Evolutionary conservation across 2,888 invertebrate species (phyloP), one percentile per base, ranked within the genome.

Genomic region (Stictocephala bisonia): DNA sequence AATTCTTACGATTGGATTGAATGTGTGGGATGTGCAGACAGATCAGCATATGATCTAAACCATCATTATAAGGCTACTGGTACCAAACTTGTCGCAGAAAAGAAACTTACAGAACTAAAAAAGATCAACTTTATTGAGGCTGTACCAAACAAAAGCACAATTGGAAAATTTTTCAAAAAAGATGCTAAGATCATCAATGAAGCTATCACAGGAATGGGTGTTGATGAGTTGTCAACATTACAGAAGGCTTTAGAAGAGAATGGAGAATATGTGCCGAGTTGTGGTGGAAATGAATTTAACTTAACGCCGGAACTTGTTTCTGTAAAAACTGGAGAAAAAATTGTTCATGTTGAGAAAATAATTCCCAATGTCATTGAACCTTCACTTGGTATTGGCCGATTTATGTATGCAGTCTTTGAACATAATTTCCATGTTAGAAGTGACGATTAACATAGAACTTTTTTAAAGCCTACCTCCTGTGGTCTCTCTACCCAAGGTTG

Each of bases 1-100:
- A n/a, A n/a, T n/a, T n/a, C n/a, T n/a, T n/a, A n/a, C n/a, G 97
- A 99, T 3, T 99, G 99, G 97, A 91, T 99, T 41, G 99, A 99
- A 84, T 99, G 99, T 86, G 99, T 99, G 0, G 99, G 99, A 9
- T 99, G 99, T 86, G 99, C 99, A 13, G 99, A 99, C 84, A 89
- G 99, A 79, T 97, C 99, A 13, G 98, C 98, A 13, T 99, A 94
- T 86, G 99, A 99, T 85, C 88, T 99, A 66, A 92, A 91, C 1
- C 97, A 97, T 82, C 99, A 99, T 82, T 89, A 93, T 20, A 93
- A 94, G 84, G 96, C 97, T 0, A 99, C 99, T 27, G 95, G 95
- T 7, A 93, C 96, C 0, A 90, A 93, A 81, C 86, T 99, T 69
- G 94, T 92, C 7, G 99, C 98, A 7, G 97, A 99, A 83, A 97